Base-by-base conservation (phyloP, 1,140 invertebrate genomes). In the Periplaneta americana region DNA sequence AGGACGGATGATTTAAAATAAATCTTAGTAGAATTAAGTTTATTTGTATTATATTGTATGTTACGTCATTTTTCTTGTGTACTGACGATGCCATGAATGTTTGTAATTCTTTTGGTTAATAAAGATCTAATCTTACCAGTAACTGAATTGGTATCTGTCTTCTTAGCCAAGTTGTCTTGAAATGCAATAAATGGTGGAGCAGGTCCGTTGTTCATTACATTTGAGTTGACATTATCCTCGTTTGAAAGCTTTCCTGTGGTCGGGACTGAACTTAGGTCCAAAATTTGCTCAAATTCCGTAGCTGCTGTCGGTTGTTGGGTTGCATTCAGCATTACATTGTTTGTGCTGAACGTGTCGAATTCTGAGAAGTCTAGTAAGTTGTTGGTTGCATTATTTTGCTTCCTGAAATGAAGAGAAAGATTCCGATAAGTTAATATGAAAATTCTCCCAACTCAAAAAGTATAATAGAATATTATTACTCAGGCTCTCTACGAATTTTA, bases 181-280 rank as follows among this genome's bases (percentile, higher is more conserved):
- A 82, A 82, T 34, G 82, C 74, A 32, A 82, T 82, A 28, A 82
- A 37, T 1, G 82, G 78, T 28, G 82, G 78, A 4, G 66, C 17
- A 34, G 78, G 78, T 17, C 78, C 78, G 34, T 74, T 82, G 28
- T 75, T 82, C 22, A 80, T 74, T 22, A 82, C 31, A 75, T 82
- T 82, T 34, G 82, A 82, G 78, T 82, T 82, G 74, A 82, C 78
- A 36, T 80, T 82, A 80, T 82, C 82, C 35, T 82, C 82, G 57
- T 82, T 82, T 33, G 79, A 28, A 34, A 82, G 36, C 36, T 82
- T 82, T 39, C 82, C 82, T 48, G 79, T 32, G 22, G 74, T 34
- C n/a, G 82, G 66, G 13, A 36, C 48, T 57, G 48, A 28, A 18
- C 75, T n/a, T 11, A 76, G 75, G 6, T 78, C 76, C 28, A 78